A percentile compares a stretch with the other conserved stretches of the same genome.
These are phyloP conservation scores for Orchestia grillus DNA, from an alignment of 1,140 invertebrate genomes.

Conservation along the genomic window DNA sequence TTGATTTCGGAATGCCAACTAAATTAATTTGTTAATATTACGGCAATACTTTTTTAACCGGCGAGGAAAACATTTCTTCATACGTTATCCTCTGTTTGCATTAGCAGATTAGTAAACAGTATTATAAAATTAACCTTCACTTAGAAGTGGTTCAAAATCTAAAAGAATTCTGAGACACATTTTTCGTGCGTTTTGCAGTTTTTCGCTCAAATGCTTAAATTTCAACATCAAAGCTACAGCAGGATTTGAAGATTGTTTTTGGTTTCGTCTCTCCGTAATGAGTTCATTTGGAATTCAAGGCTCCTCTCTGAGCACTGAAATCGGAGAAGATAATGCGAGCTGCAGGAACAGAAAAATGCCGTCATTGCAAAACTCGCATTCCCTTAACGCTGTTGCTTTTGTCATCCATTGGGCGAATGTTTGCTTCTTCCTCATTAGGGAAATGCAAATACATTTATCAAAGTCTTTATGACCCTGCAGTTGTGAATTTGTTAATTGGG, in stretches of 20 bases:
- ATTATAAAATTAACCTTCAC: too few relatives aligned
- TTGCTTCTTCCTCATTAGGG: neutral
- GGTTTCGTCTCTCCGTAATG: neutral
- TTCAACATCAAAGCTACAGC: too few relatives aligned
- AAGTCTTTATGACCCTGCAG: neutral
- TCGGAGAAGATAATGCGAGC: neutral
- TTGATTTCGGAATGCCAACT: too few relatives aligned
- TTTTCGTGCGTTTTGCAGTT: too few relatives aligned
- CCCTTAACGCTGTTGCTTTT: neutral
- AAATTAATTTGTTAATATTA: too few relatives aligned
- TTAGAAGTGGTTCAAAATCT: too few relatives aligned
- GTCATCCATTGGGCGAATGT: neutral
- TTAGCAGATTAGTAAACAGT: too few relatives aligned
- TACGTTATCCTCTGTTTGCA: too few relatives aligned
- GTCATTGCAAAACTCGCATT: neutral
- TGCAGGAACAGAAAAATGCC: neutral
- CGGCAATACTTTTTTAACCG: too few relatives aligned
- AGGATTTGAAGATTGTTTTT: neutral
- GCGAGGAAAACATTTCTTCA: too few relatives aligned
- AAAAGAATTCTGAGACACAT: too few relatives aligned
- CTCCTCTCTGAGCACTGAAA: neutral
- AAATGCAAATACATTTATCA: neutral
- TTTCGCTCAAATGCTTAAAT: too few relatives aligned
- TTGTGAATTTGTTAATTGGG: neutral
- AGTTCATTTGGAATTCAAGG: neutral